Percentiles rank a stretch among this genome's conserved stretches.
Evolutionary conservation across 2,113 vertebrate genomes (phyloP).

Genomic region (Acrocephalus kingi): DNA sequence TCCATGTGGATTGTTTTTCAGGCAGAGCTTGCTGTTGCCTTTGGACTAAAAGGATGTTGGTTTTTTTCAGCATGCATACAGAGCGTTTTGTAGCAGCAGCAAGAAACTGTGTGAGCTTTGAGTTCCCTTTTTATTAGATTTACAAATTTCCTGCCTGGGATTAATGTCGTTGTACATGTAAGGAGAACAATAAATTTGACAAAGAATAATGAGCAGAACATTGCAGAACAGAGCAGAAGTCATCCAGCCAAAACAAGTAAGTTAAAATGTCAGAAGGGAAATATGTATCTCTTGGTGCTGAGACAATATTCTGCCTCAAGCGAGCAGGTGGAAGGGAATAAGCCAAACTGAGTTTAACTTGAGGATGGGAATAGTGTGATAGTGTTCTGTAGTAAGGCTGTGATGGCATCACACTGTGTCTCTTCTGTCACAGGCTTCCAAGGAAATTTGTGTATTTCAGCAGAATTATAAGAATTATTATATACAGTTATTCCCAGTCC

Average conservation of each 20-base stretch:
- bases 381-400: background rate
- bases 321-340: background rate
- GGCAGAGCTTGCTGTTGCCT: background rate
- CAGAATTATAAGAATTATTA: background rate
- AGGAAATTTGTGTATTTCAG: background rate
- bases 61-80: background rate
- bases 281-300: background rate
- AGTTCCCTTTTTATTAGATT: background rate
- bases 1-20: background rate
- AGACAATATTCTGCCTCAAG: background rate
- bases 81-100: background rate
- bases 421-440: background rate
- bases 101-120: background rate
- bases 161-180: background rate
- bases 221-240: background rate
- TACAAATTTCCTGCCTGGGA: background rate
- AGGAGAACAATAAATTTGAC: background rate
- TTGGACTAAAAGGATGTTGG: background rate
- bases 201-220: background rate
- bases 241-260: background rate
- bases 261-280: background rate
- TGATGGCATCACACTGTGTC: background rate
- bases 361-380: background rate
- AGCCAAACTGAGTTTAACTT: background rate
- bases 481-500: background rate